Conservation (phyloP, 2,888 invertebrate genomes). For the Habrosyne pyritoides region DNA sequence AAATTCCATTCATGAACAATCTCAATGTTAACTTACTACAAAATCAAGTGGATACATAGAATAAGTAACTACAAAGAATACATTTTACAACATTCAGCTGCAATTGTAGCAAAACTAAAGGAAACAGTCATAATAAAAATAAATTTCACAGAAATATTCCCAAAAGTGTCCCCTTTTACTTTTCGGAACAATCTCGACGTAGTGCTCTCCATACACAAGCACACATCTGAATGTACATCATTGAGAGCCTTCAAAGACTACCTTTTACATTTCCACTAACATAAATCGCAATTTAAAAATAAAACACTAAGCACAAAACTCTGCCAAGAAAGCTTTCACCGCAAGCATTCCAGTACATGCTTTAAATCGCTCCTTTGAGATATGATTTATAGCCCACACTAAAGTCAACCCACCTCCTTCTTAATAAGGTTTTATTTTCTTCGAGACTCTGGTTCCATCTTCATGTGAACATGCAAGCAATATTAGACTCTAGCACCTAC, state of each 20-base stretch:
- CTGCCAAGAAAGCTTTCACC: constrained; percentile 76
- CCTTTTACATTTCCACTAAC: constrained; percentile 47
- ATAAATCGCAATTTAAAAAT: constrained; percentile 76
- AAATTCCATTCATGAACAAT: too few relatives aligned
- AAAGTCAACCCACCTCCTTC: constrained; percentile 36
- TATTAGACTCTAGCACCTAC: constrained; percentile 37
- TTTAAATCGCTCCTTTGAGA: constrained; percentile 73
- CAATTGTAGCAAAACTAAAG: neutral
- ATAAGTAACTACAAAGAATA: neutral
- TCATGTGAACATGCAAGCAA: constrained; percentile 33
- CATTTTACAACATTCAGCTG: neutral
- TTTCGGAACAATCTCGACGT: neutral
- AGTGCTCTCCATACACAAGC: neutral
- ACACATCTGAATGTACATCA: constrained; percentile 30
- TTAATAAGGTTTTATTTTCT: constrained; percentile 18
- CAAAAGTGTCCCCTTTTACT: neutral
- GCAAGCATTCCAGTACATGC: constrained; percentile 71
- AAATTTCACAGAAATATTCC: neutral
- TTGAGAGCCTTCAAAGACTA: constrained; percentile 35
- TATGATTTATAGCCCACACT: constrained; percentile 26
- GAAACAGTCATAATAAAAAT: neutral
- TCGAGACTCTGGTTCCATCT: constrained; percentile 21
- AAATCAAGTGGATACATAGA: too few relatives aligned
- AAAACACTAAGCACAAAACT: constrained; percentile 67
- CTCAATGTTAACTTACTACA: too few relatives aligned